Base-by-base conservation (phyloP, 2,888 invertebrate species). In the Phortica magna region DNA sequence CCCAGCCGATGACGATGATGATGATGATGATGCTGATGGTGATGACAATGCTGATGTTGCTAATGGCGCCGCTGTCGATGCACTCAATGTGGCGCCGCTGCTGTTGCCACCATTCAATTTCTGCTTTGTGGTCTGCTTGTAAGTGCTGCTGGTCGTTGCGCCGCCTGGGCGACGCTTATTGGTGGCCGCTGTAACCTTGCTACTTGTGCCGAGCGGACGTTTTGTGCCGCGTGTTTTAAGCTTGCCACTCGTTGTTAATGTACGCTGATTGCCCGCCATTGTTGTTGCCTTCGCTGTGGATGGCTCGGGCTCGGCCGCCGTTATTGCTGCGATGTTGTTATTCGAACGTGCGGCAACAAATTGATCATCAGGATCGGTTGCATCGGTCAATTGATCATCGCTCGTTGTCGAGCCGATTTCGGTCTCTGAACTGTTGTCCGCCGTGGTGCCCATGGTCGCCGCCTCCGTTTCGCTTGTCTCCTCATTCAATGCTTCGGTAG, bases 301-400 rank as follows among this genome's bases (percentile, higher is more conserved):
- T 1, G 81, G 79, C 43, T 85, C 88, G 0, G 85, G 80, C 79
- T 90, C 89, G 4, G 90, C 89, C 0, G 90, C 91, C 0, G 90
- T 90, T 4, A 90, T 90, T 1, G 89, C 89, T 0, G 91, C 90
- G 41, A 88, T 88, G 55, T 90, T 88, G 76, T 89, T 91, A 77
- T 91, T 91, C 12, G 91, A 91, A 75, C 91, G 88, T 10, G 91
- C 89, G 1, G 90, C 91, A 55, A 91, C 91, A 81, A 91, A 90
- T 79, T 91, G 89, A 80, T 91, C 91, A 57, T 89, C 87, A 48
- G 85, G 77, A 80, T 90, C 89, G 74, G 90, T 90, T 76, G 89
- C 85, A 78, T 89, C 90, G 7, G 90, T 90, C 0, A 88, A 76
- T 0, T 81, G 71, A 39, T 88, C 80, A 1, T 80, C 87, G 14